A percentile compares a stretch with the other conserved stretches of the same genome.
phyloP scores from a whole-genome alignment of 2,888 invertebrate species.

The Heptascelio sp. region DNA sequence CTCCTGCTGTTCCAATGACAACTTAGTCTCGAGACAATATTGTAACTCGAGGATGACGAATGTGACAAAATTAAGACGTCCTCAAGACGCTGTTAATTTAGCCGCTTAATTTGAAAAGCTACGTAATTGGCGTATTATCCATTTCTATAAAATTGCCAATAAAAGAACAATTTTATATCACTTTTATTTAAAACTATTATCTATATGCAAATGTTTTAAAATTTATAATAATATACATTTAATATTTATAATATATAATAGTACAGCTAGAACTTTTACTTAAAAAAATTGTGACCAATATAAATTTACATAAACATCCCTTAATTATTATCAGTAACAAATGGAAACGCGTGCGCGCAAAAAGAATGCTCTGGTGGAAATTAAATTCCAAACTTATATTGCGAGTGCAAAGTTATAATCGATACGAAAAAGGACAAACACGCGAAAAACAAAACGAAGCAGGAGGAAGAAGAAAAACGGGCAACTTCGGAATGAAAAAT shows the following conservation, averaged over 20 bases:
- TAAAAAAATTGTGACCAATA: constrained; percentile 58
- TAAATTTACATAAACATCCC: constrained; percentile 60
- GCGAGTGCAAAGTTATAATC: constrained; percentile 2
- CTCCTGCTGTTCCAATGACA: constrained; percentile 18
- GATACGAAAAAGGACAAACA: not conserved
- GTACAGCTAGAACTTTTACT: no score
- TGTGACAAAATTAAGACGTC: constrained; percentile 51
- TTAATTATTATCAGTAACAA: constrained; percentile 39
- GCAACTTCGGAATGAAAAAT: constrained; percentile 13
- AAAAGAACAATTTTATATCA: no score
- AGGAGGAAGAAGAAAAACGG: not conserved
- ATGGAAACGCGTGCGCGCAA: not conserved
- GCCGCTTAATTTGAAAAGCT: constrained; percentile 20
- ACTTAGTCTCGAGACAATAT: constrained; percentile 32
- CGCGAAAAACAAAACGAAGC: not conserved
- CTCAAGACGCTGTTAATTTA: constrained; percentile 35
- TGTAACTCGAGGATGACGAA: constrained; percentile 30
- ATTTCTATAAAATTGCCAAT: no score
- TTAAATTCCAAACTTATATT: constrained; percentile 45
- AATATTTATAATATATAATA: no score
- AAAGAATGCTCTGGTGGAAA: constrained; percentile 14
- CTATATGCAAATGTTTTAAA: no score
- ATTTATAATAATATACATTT: no score
- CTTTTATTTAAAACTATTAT: no score
- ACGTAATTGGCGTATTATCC: no score